These are phyloP conservation scores for Eclectus roratus DNA, from an alignment of 2,113 vertebrate genomes.

Conservation along the genomic window DNA sequence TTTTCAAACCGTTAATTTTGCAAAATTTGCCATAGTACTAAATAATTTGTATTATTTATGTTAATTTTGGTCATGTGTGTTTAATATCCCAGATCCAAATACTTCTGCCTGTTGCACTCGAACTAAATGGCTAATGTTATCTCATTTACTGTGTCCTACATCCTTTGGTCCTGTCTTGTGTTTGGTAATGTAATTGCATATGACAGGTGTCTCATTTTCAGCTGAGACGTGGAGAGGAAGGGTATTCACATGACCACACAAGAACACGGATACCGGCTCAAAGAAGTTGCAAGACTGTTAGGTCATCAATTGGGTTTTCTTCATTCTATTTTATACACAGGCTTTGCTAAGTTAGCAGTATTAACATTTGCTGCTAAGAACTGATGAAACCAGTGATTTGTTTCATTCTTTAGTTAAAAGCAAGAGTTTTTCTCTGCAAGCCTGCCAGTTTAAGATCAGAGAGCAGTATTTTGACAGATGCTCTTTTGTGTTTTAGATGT, in stretches of 20 bases:
- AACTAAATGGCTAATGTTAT: background rate
- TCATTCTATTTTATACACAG: background rate
- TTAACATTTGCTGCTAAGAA: background rate
- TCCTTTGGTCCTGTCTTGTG: background rate
- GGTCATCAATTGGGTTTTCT: background rate
- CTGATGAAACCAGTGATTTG: background rate
- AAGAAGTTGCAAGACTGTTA: background rate
- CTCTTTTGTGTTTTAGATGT: background rate
- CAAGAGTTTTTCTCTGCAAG: background rate
- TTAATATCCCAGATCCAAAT: background rate
- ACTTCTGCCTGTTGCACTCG: background rate
- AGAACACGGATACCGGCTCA: background rate
- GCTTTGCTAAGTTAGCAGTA: background rate
- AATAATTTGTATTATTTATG: background rate
- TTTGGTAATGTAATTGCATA: background rate
- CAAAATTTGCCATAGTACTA: background rate
- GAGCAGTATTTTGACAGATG: conserved; percentile 8
- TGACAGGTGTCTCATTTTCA: background rate
- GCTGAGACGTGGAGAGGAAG: background rate
- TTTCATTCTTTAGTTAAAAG: background rate
- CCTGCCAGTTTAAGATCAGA: background rate
- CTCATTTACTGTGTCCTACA: background rate
- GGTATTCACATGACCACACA: background rate
- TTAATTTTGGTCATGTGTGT: background rate
- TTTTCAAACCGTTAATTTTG: background rate